Percentiles rank a stretch among this genome's conserved stretches.
Evolutionary conservation across 2,888 invertebrate genomes (phyloP).

Genomic region (Eumacrocentrus americanus): DNA sequence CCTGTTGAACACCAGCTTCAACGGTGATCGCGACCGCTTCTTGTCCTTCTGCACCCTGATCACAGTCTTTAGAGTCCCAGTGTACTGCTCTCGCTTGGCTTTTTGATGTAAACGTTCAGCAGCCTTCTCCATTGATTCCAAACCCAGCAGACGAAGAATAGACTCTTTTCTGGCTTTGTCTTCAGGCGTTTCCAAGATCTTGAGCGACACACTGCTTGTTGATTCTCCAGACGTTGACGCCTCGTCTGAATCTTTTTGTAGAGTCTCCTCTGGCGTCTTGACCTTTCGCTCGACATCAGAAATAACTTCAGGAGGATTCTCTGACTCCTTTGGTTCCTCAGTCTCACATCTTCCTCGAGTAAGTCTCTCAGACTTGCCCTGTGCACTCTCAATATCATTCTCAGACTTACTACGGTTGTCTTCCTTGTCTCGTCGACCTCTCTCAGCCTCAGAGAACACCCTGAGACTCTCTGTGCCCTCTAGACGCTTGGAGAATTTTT

Average conservation of each 20-base stretch:
- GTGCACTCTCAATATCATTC: constrained; percentile 46
- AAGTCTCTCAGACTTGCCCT: constrained; percentile 34
- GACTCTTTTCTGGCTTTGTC: constrained; percentile 74
- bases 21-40: constrained; percentile 70
- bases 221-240: constrained; percentile 57
- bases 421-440: constrained; percentile 35
- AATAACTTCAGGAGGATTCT: constrained; percentile 35
- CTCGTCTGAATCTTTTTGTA: constrained; percentile 54
- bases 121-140: constrained; percentile 77
- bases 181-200: constrained; percentile 66
- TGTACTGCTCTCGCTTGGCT: constrained; percentile 71
- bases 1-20: constrained; percentile 77
- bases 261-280: constrained; percentile 45
- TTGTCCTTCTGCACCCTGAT: constrained; percentile 72
- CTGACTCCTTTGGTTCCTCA: constrained; percentile 36
- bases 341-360: constrained; percentile 38
- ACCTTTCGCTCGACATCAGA: constrained; percentile 31
- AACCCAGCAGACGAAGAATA: constrained; percentile 75
- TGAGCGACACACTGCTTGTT: constrained; percentile 49
- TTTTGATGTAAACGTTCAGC: constrained; percentile 64
- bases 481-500: constrained; percentile 39
- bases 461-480: constrained; percentile 43
- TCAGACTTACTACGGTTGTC: constrained; percentile 56
- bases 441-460: constrained; percentile 50
- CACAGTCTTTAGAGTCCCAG: constrained; percentile 83